These are phyloP conservation scores for Myotis lucifugus DNA, from an alignment of 2,113 vertebrate genomes.

Conservation along the genomic window DNA sequence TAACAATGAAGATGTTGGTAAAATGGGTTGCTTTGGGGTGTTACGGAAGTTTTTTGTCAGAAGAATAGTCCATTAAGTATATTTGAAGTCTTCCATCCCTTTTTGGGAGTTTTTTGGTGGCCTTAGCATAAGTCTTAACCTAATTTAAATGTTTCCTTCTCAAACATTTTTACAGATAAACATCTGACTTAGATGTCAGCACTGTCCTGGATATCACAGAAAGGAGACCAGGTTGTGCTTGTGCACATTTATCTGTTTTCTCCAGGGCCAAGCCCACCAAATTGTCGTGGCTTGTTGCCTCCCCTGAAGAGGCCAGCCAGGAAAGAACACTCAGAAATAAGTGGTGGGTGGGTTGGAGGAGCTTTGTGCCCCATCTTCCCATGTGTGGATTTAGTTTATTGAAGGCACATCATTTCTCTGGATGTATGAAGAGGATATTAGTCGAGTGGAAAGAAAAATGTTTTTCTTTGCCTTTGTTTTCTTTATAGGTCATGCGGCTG, in stretches of 20 bases:
- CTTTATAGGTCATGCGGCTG: conserved; percentile 90
- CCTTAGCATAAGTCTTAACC: background rate
- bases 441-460: background rate
- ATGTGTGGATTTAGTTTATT: background rate
- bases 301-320: background rate
- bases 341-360: background rate
- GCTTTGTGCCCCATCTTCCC: background rate
- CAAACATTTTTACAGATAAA: background rate
- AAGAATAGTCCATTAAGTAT: background rate
- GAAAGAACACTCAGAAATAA: background rate
- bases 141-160: background rate
- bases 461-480: background rate
- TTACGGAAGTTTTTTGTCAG: background rate
- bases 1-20: background rate
- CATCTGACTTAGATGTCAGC: background rate
- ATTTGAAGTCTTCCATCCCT: conserved; percentile 1
- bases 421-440: background rate
- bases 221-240: background rate
- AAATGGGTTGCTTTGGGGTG: background rate
- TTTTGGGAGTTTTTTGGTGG: background rate
- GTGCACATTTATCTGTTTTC: background rate
- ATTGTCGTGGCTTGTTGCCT: background rate
- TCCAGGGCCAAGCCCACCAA: background rate
- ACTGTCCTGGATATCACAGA: background rate
- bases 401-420: background rate